Conservation (phyloP, 2,888 invertebrate genomes). For the Drosophila limbata region DNA sequence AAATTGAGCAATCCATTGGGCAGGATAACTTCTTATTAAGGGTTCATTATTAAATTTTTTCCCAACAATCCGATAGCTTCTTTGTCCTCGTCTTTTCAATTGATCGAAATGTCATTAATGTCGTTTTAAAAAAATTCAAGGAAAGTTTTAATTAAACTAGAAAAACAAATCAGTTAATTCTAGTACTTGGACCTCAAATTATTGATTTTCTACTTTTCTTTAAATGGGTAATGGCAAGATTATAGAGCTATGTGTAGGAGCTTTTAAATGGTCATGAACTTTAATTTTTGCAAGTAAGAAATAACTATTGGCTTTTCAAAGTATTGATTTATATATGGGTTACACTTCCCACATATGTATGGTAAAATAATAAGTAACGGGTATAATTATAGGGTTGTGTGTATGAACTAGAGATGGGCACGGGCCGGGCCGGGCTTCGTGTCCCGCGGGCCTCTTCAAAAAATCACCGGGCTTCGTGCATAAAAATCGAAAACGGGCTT, state of each 20-base stretch:
- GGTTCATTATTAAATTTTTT: too few relatives aligned
- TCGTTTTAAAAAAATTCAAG: neutral
- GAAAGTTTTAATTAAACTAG: neutral
- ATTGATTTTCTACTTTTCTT: too few relatives aligned
- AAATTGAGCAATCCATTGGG: slow-evolving; percentile 1
- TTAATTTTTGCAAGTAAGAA: neutral
- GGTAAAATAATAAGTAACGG: neutral
- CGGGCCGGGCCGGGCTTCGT: too few relatives aligned
- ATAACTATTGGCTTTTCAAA: neutral
- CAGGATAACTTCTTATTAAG: neutral
- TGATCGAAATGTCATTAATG: neutral
- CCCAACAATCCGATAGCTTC: neutral
- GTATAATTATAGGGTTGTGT: neutral
- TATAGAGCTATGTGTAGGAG: too few relatives aligned
- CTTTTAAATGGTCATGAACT: neutral
- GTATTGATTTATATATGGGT: slow-evolving; percentile 2
- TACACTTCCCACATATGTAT: neutral
- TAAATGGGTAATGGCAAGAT: too few relatives aligned
- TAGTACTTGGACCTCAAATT: too few relatives aligned
- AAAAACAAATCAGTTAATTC: neutral
- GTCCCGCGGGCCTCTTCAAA: too few relatives aligned
- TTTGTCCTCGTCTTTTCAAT: neutral
- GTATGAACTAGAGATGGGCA: too few relatives aligned
- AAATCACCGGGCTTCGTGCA: too few relatives aligned
- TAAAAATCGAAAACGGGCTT: too few relatives aligned